Evolutionary conservation across 2,113 vertebrate species (phyloP), one percentile per base, ranked within the genome.

Genomic region (Mirounga angustirostris): DNA sequence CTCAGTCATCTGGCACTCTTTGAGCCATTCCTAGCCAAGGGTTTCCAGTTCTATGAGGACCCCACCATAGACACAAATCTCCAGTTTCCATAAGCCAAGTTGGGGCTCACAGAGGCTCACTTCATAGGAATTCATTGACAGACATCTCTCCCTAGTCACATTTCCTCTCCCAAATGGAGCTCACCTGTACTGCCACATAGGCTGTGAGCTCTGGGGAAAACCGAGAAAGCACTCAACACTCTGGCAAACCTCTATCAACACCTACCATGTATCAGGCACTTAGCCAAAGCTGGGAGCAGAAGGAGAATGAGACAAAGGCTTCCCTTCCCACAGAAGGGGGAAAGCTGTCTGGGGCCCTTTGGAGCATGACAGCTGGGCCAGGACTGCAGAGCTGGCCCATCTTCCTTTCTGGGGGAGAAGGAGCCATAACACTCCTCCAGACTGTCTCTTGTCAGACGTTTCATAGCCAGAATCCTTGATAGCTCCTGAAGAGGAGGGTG

Each of bases 311-410:
- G 79, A 67, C 0, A 6, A 46, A 28, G 26, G 40, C 15, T 76
- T 65, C 65, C 46, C 56, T 92, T 69, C 8, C 79, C 21, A n/a
- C 15, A 30, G 67, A 69, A n/a, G 4, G 18, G 33, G 67, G 18
- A 36, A 69, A 82, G 84, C 14, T 85, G 43, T 40, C 69, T 46
- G 46, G 73, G 52, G 30, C 13, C 94, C 61, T 67, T 78, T 52
- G 59, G 54, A 81, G n/a, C 14, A 13, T 82, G 81, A 73, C 1
- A 24, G 50, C 50, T 22, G 0, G 0, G 7, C 24, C 54, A 83
- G 74, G 50, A 89, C 58, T 78, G 65, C 63, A 15, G 90, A 89
- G 59, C 12, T 0, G 2, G 26, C n/a, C 40, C 0, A 0, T 61
- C 36, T 78, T 71, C 59, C 94, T 4, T 10, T 5, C 58, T 54